Evolutionary conservation across 2,113 vertebrate species (phyloP).

Genomic region (Otus sunia): DNA sequence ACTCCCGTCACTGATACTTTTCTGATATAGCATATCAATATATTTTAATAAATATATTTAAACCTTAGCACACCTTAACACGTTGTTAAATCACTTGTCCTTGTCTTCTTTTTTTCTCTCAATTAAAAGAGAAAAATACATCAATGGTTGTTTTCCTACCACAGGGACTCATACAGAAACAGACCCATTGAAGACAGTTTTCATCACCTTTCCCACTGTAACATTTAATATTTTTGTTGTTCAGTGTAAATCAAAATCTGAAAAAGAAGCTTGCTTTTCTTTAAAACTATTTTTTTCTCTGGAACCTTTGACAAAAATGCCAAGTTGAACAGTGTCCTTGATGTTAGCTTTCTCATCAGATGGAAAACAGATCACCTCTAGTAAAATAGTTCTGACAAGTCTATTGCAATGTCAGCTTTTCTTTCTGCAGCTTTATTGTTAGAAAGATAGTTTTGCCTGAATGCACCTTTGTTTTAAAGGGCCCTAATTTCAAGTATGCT

Average conservation of each 20-base stretch:
- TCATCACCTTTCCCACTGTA: conserved; percentile 2
- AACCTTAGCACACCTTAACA: neutral
- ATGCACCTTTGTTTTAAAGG: neutral
- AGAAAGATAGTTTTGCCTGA: neutral
- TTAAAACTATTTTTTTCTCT: neutral
- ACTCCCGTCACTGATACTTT: neutral
- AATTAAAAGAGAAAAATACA: neutral
- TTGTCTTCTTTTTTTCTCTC: neutral
- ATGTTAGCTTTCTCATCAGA: conserved; percentile 2
- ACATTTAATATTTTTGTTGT: conserved; percentile 11
- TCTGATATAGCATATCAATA: neutral
- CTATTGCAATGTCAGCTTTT: conserved; percentile 45
- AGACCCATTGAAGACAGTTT: neutral
- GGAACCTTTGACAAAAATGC: neutral
- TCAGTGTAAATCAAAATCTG: conserved; percentile 30
- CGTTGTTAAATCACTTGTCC: neutral
- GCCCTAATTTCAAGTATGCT: neutral
- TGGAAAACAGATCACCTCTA: neutral
- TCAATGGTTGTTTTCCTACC: neutral
- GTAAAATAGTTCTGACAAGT: conserved; percentile 36
- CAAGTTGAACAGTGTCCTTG: conserved; percentile 18
- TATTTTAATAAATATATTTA: neutral
- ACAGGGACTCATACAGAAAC: neutral
- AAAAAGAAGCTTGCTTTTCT: neutral
- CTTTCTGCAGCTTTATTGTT: neutral